Evolutionary conservation across 2,888 invertebrate genomes (phyloP).

Genomic region (Ophion ventricosus): DNA sequence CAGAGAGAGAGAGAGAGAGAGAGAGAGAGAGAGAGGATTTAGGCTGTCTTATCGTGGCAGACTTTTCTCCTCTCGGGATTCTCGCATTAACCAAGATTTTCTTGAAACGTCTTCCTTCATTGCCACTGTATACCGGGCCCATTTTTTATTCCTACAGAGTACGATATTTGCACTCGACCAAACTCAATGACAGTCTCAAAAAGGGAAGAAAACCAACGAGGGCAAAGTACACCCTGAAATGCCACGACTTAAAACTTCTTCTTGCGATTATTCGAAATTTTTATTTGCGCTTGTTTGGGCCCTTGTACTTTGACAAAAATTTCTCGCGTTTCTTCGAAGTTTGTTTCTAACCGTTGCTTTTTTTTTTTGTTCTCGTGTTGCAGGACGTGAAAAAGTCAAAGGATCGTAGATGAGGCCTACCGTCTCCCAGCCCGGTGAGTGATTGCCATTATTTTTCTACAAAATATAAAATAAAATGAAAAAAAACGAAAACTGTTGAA

Average conservation of each 20-base stretch:
- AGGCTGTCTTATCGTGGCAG: not conserved
- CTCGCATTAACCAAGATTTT: slow-evolving; percentile 10
- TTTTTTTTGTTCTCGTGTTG: slow-evolving; percentile 68
- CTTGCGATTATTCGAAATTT: too few relatives aligned
- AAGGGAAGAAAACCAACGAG: not conserved
- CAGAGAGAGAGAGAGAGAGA: too few relatives aligned
- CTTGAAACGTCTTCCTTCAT: not conserved
- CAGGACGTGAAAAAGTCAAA: slow-evolving; percentile 76
- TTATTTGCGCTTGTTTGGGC: too few relatives aligned
- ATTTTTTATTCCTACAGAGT: not conserved
- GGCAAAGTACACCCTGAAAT: not conserved
- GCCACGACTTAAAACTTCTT: too few relatives aligned
- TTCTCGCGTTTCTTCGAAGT: not conserved
- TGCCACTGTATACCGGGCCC: too few relatives aligned
- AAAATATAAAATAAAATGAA: not conserved
- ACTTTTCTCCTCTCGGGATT: not conserved
- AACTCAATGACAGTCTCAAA: not conserved
- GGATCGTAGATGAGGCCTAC: slow-evolving; percentile 80
- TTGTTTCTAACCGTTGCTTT: slow-evolving; percentile 15
- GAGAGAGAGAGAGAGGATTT: slow-evolving; percentile 24
- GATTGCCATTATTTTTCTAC: slow-evolving; percentile 12
- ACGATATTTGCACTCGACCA: not conserved
- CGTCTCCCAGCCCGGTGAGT: slow-evolving; percentile 77
- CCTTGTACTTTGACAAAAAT: too few relatives aligned
- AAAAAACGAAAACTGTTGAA: slow-evolving; percentile 30